A percentile compares a stretch with the other conserved stretches of the same genome.
Evolutionary conservation across 2,113 vertebrate species (phyloP).

Genomic region (Greenwoodochromis staneri): DNA sequence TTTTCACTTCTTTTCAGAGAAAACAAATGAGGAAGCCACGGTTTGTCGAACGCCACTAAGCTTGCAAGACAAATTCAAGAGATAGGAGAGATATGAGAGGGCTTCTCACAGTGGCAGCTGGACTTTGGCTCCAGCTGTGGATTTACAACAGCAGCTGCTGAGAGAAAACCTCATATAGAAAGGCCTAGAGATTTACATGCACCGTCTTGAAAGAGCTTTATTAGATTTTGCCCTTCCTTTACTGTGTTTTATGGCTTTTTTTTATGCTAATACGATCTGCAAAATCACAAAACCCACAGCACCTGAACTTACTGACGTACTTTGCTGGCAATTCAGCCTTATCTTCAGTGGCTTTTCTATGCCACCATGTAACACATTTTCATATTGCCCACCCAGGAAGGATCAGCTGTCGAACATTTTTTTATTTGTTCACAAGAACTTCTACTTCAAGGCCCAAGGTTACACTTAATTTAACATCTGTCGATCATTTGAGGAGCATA

Average conservation of each 20-base stretch:
- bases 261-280: background rate
- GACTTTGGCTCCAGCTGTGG: background rate
- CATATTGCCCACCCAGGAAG: background rate
- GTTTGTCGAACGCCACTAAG: background rate
- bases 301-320: background rate
- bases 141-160: background rate
- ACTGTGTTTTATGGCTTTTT: background rate
- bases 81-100: background rate
- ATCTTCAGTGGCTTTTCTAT: background rate
- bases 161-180: background rate
- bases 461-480: background rate
- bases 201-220: background rate
- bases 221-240: background rate
- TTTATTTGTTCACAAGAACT: background rate
- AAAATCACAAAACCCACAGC: background rate
- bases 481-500: background rate
- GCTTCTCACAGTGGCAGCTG: background rate
- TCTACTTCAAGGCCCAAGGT: background rate
- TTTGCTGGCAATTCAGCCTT: background rate
- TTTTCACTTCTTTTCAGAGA: background rate
- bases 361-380: background rate
- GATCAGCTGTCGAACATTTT: background rate
- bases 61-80: background rate
- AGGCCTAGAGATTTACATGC: background rate
- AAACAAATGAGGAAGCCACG: background rate